Conservation (phyloP, 1,140 invertebrate species). For the Acromyrmex charruanus region DNA sequence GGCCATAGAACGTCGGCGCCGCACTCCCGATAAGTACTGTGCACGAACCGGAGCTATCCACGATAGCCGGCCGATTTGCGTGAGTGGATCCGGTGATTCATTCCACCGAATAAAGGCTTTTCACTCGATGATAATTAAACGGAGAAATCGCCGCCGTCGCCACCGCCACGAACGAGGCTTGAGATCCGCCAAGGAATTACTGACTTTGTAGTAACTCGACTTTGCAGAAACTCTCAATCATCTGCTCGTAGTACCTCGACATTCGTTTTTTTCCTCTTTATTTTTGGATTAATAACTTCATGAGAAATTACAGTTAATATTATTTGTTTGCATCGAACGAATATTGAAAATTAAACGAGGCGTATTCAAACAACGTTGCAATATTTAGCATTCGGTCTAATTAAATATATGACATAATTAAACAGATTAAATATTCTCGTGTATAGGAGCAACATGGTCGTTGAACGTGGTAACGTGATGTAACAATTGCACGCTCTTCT, state of each 20-base stretch:
- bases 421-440: constrained; percentile 33
- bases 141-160: constrained; percentile 4
- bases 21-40: constrained; percentile 37
- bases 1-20: constrained; percentile 23
- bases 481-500: constrained; percentile 28
- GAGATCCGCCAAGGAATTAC: not conserved
- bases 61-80: constrained; percentile 54
- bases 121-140: constrained; percentile 55
- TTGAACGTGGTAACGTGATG: not conserved
- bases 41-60: constrained; percentile 37
- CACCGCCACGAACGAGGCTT: constrained; percentile 14
- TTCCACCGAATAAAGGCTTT: constrained; percentile 40
- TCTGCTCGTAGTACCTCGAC: not conserved
- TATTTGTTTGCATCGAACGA: not conserved
- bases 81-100: constrained; percentile 59
- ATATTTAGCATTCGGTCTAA: constrained; percentile 14
- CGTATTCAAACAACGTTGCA: constrained; percentile 11
- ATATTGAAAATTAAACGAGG: constrained; percentile 43
- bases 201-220: not conserved
- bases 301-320: not conserved
- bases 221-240: not conserved
- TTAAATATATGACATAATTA: constrained; percentile 32
- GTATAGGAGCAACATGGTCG: not conserved
- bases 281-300: not conserved
- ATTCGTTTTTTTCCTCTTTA: too few species aligned